Conservation (phyloP, 2,113 vertebrate species). For the Cyprinodon tularosa region DNA sequence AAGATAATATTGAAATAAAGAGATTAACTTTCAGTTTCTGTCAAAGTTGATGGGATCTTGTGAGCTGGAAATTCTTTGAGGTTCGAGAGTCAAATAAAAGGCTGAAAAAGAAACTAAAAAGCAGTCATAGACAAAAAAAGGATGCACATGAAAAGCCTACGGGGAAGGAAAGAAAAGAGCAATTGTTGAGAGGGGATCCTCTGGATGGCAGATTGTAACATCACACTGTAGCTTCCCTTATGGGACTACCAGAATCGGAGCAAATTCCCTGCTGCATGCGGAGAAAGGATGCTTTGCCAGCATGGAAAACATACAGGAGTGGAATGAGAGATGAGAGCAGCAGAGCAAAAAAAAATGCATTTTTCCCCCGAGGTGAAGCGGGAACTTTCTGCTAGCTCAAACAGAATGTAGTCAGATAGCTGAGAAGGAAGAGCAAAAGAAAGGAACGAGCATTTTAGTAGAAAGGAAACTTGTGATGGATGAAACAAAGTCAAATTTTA, state of each 20-base stretch:
- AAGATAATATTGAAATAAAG: neutral
- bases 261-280: constrained; percentile 63
- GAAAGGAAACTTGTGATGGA: constrained; percentile 26
- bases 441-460: constrained; percentile 55
- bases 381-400: constrained; percentile 64
- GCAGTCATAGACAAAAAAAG: constrained; percentile 37
- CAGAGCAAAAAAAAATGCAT: constrained; percentile 73
- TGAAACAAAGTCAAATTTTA: constrained; percentile 44
- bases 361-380: constrained; percentile 65
- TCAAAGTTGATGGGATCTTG: neutral
- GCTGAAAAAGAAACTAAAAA: constrained; percentile 31
- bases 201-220: constrained; percentile 67
- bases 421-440: constrained; percentile 42
- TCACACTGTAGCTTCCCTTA: constrained; percentile 68
- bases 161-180: constrained; percentile 48
- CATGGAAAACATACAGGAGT: constrained; percentile 74
- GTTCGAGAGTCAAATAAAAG: constrained; percentile 51
- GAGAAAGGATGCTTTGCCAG: constrained; percentile 73
- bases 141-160: constrained; percentile 27
- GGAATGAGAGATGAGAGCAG: constrained; percentile 64
- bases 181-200: constrained; percentile 53
- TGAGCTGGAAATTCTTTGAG: constrained; percentile 42
- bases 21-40: constrained; percentile 13
- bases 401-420: constrained; percentile 69
- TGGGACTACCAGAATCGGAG: constrained; percentile 68